Conservation (phyloP, 2,888 invertebrate species). For the Sisyra terminalis region DNA sequence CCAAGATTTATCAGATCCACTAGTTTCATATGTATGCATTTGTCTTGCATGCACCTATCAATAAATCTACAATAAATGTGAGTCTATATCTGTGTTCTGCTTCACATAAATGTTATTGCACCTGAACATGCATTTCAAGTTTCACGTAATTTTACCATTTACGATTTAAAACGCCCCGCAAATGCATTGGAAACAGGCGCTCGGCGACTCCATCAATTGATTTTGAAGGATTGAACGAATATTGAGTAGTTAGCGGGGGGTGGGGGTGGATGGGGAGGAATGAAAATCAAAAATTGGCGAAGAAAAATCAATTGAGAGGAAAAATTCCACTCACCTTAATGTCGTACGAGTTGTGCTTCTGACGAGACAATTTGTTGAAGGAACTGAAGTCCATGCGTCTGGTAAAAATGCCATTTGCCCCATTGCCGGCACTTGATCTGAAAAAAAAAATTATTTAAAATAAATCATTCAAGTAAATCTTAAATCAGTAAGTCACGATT, state of each 20-base stretch:
- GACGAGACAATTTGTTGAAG: constrained; percentile 83
- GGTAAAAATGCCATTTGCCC: constrained; percentile 84
- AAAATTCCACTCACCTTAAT: constrained; percentile 74
- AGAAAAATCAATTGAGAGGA: not conserved
- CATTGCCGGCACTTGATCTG: constrained; percentile 57
- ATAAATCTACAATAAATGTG: not conserved
- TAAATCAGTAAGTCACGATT: too few species aligned
- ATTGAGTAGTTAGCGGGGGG: not conserved
- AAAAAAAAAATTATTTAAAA: constrained; percentile 20
- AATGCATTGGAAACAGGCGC: too few species aligned
- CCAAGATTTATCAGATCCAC: too few species aligned
- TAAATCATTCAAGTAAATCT: not conserved
- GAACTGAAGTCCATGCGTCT: constrained; percentile 88
- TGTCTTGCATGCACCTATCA: too few species aligned
- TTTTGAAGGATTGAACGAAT: not conserved
- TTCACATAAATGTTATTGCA: constrained; percentile 6
- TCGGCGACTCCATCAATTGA: not conserved
- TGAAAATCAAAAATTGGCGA: not conserved
- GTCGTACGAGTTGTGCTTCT: constrained; percentile 97
- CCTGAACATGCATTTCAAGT: constrained; percentile 5
- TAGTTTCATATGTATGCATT: too few species aligned
- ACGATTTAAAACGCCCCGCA: not conserved
- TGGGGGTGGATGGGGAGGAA: too few species aligned
- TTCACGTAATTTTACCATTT: constrained; percentile 5
- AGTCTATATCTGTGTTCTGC: constrained; percentile 2